Base-by-base conservation (phyloP, 2,888 invertebrate species). In the Meteorus cinctellus region DNA sequence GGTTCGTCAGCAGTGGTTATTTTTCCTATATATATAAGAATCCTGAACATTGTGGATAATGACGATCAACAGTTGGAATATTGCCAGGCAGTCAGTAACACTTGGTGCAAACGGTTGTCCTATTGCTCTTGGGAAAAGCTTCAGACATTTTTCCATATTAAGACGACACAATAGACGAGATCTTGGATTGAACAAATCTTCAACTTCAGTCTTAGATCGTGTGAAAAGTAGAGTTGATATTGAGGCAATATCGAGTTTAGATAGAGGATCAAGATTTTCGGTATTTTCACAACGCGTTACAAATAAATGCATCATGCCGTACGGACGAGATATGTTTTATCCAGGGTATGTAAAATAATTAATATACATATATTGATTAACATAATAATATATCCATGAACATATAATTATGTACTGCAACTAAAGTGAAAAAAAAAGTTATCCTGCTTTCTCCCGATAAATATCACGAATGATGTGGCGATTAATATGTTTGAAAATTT, bases 271-370 rank as follows among this genome's bases (percentile, higher is more conserved):
- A 14, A 75, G 67, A 63, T 81, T 76, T 62, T 78, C 80, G 1
- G 70, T 69, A 66, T 75, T 80, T 67, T 72, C 77, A 14, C 59
- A 62, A 34, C 69, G 72, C n/a, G 66, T 63, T 29, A 70, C 59
- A 48, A 66, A 19, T 41, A 78, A n/a, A 45, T 51, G 60, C 78
- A 84, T 79, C 66, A 89, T 88, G 87, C 87, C 88, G 19, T 84
- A 83, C 74, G 83, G 82, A 55, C 78, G 85, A 3, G 85, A 86
- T 24, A 77, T 79, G 24, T 79, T 83, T 36, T 86, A 85, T 65
- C 84, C 87, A 5, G 85, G 77, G 89, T 89, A 75, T 87, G 88
- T 86, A 76, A 19, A 12, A 14, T 41, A 75, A 12, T 12, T 41
- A 24, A 24, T 24, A 24, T 1, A 24, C 2, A 34, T 34, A 8